Conservation (phyloP, 2,113 vertebrate genomes). For the Grantiella picta region DNA sequence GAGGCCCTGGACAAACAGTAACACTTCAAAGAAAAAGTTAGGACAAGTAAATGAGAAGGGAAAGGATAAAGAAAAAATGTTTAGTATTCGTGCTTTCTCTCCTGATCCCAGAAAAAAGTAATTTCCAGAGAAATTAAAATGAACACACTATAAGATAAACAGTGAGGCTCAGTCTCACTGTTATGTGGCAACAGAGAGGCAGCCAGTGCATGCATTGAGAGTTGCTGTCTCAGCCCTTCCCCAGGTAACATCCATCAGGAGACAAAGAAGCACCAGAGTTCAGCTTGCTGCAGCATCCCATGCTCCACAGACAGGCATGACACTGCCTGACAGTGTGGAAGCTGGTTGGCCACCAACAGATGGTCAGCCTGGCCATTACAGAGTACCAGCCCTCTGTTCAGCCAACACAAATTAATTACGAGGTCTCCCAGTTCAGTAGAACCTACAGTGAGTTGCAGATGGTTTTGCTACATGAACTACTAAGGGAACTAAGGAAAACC, state of each 20-base stretch:
- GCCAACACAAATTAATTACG: background rate
- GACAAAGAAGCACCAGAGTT: background rate
- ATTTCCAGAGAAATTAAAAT: background rate
- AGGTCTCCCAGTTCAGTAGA: background rate
- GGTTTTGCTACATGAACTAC: background rate
- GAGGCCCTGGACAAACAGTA: background rate
- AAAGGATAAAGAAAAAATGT: background rate
- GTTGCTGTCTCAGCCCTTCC: background rate
- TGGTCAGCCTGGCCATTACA: background rate
- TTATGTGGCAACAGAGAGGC: background rate
- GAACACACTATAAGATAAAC: background rate
- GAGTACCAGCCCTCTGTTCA: background rate
- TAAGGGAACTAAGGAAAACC: background rate
- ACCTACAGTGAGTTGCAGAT: accelerated
- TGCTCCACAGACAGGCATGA: background rate
- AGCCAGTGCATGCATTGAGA: background rate
- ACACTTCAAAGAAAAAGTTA: background rate
- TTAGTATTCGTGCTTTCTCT: background rate
- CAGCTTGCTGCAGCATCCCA: background rate
- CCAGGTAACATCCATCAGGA: background rate
- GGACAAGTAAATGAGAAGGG: background rate
- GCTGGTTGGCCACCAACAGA: background rate
- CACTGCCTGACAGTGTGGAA: accelerated
- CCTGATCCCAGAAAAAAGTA: background rate
- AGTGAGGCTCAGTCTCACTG: background rate